These are phyloP conservation scores for Probaryconus sp. DNA, from an alignment of 1,140 invertebrate genomes.

Conservation along the genomic window DNA sequence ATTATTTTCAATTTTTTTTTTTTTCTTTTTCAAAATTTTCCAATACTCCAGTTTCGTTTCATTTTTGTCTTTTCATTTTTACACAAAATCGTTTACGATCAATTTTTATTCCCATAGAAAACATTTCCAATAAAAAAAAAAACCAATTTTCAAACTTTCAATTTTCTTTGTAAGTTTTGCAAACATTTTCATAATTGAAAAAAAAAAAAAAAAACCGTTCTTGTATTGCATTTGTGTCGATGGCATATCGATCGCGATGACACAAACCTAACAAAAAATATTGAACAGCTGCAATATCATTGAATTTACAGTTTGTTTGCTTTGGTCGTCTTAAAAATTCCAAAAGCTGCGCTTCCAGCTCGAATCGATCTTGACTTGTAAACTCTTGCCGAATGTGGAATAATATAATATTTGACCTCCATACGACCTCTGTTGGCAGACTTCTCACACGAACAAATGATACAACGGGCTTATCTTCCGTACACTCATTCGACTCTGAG, in stretches of 20 bases:
- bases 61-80: too few relatives aligned
- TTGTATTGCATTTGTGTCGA: conserved; percentile 19
- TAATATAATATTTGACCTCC: conserved; percentile 46
- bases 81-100: too few relatives aligned
- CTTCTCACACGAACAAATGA: conserved; percentile 46
- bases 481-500: conserved; percentile 43
- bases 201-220: too few relatives aligned
- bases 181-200: too few relatives aligned
- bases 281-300: conserved; percentile 36
- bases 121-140: too few relatives aligned
- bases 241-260: not conserved
- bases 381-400: conserved; percentile 2
- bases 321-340: conserved; percentile 25
- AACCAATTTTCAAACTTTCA: too few relatives aligned
- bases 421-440: conserved; percentile 47
- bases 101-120: too few relatives aligned
- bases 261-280: conserved; percentile 1
- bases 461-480: conserved; percentile 56
- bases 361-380: conserved; percentile 10
- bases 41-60: too few relatives aligned
- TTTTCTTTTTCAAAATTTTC: too few relatives aligned
- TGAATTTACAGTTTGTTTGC: conserved; percentile 38
- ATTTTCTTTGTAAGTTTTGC: too few relatives aligned
- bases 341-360: conserved; percentile 4
- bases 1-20: too few relatives aligned